Conservation (phyloP, 2,888 invertebrate species). For the Beris chalybata region DNA sequence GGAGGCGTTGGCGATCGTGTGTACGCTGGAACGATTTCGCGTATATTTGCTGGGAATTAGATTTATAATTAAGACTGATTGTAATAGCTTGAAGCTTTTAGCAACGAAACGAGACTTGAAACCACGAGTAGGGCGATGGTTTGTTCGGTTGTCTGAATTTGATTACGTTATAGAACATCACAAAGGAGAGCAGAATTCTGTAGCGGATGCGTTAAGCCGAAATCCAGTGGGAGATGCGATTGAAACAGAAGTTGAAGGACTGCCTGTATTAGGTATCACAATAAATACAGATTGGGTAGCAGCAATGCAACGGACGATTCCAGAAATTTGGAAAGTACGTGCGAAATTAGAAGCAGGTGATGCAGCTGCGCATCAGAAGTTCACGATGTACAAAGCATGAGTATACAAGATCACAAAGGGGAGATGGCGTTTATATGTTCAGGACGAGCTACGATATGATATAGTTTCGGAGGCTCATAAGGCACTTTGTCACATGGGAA, state of each 20-base stretch:
- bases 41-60: slow-evolving; percentile 3
- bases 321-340: slow-evolving; percentile 1
- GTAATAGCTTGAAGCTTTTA: slow-evolving; percentile 6
- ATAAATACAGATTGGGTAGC: slow-evolving; percentile 15
- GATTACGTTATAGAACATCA: slow-evolving; percentile 23
- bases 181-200: slow-evolving; percentile 7
- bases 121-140: slow-evolving; percentile 1
- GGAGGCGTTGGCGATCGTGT: slow-evolving; percentile 31
- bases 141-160: background rate
- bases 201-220: slow-evolving; percentile 29
- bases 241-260: background rate
- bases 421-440: slow-evolving; percentile 10
- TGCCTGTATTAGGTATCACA: slow-evolving; percentile 4
- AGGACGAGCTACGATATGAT: background rate
- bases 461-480: slow-evolving; percentile 11
- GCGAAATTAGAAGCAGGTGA: background rate
- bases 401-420: background rate
- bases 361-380: background rate
- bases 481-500: slow-evolving; percentile 4
- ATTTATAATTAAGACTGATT: slow-evolving; percentile 1
- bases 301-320: slow-evolving; percentile 2
- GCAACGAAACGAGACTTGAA: background rate
- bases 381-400: slow-evolving; percentile 1
- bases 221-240: slow-evolving; percentile 5
- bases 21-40: background rate